Evolutionary conservation across 53 echinoderm and acorn worm species (phyloP).

Genomic region (Temnopleurus reevesii): DNA sequence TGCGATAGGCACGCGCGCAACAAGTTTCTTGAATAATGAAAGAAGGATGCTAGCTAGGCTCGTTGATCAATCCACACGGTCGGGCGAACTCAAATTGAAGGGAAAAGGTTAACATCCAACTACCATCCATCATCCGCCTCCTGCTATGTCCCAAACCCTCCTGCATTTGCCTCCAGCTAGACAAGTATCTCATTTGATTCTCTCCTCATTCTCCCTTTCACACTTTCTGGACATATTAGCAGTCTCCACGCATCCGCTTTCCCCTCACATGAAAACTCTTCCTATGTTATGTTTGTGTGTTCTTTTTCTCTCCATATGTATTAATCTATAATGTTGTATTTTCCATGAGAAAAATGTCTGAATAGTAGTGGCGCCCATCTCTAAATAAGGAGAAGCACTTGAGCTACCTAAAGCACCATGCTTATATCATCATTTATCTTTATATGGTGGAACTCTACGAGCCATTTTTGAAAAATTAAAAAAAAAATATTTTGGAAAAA

Average conservation of each 20-base stretch:
- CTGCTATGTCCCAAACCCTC: constrained; percentile 1
- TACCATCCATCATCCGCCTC: constrained; percentile 44
- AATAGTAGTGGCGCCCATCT: no score
- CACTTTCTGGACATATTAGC: no score
- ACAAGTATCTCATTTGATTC: background rate
- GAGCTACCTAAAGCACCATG: no score
- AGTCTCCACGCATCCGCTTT: background rate
- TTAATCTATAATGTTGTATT: no score
- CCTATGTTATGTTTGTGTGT: background rate
- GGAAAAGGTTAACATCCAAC: constrained; percentile 43
- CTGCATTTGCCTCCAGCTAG: background rate
- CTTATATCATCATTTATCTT: no score
- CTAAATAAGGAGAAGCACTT: no score
- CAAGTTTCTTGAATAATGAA: constrained; percentile 56
- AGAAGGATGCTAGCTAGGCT: constrained; percentile 33
- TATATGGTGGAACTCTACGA: no score
- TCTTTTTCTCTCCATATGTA: no score
- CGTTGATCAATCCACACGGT: constrained; percentile 56
- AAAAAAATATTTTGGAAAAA: no score
- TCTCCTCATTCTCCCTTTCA: background rate
- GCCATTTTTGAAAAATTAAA: no score
- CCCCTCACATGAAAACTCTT: background rate
- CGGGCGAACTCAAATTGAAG: constrained; percentile 55
- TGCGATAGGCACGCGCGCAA: constrained; percentile 58
- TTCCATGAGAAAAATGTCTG: no score